Evolutionary conservation across 2,888 invertebrate species (phyloP), one percentile per base, ranked within the genome.

Genomic region (Drosophila tanythrix): DNA sequence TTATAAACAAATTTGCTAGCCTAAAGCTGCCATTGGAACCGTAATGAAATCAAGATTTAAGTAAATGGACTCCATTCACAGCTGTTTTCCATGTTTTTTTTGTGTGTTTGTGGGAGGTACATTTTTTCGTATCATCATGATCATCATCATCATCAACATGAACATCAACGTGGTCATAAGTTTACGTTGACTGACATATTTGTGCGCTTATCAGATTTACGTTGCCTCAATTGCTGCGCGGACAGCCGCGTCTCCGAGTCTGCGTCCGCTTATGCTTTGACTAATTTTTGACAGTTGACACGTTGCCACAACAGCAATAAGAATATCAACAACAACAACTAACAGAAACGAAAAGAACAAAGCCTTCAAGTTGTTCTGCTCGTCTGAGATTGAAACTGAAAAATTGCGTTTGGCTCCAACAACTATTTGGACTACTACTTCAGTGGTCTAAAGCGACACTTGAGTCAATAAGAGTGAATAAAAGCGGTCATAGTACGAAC

Each of bases 401-500:
- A 56, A 59, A 73, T 60, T 57, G n/a, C 36, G 50, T 27, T 35
- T 62, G 63, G 21, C 58, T 55, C 66, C 79, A 82, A 90, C 90
- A 29, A 57, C 38, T 40, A 56, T n/a, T 56, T 11, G 2, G 25
- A 38, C 35, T 25, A 57, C 57, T 89, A 83, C 91, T 90, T 90
- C 90, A 89, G 90, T 90, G 90, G 88, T 81, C 74, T 74, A 81
- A 85, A 90, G 85, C 86, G 90, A 79, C 90, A 91, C 89, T 89
- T 88, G 82, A 89, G 85, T 82, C 79, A 82, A 89, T 79, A 82
- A 69, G 59, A 71, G 69, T 61, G 63, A 71, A 71, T 59, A 69
- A 73, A 36, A 57, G 46, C 70, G 58, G 36, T 55, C 55, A 55
- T 27, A 36, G 27, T 60, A 51, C 40, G 55, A 31, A 38, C 31